phyloP scores from a whole-genome alignment of 2,113 vertebrate genomes.

The Mungos mungo region DNA sequence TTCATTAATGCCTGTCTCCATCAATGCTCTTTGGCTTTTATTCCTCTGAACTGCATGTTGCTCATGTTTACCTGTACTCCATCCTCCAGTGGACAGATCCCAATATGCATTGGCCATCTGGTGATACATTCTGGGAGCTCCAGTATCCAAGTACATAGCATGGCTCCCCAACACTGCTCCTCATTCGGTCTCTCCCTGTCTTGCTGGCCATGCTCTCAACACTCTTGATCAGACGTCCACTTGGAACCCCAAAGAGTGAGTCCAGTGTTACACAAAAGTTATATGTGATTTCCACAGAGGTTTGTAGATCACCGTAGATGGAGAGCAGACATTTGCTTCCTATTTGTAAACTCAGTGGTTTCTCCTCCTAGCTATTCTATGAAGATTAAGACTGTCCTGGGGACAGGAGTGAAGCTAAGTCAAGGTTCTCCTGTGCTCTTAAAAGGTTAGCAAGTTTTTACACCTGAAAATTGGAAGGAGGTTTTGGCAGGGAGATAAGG shows the following conservation, averaged over 20 bases:
- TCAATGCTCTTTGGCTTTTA: not conserved
- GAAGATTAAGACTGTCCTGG: not conserved
- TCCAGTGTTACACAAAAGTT: not conserved
- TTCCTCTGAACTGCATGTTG: not conserved
- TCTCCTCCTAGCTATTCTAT: not conserved
- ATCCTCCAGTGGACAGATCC: not conserved
- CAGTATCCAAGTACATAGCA: not conserved
- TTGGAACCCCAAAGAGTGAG: not conserved
- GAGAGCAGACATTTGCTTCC: not conserved
- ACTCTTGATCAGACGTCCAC: not conserved
- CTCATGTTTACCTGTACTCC: not conserved
- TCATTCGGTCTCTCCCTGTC: not conserved
- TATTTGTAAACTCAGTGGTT: not conserved
- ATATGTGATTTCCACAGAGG: not conserved
- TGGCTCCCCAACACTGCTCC: not conserved
- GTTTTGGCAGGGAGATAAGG: not conserved
- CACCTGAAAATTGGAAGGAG: not conserved
- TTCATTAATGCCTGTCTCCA: not conserved
- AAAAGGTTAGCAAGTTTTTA: conserved; percentile 4
- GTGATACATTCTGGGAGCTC: conserved; percentile 22
- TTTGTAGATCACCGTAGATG: not conserved
- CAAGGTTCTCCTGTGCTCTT: not conserved
- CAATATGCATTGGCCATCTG: not conserved
- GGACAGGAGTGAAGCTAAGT: not conserved
- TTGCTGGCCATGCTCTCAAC: not conserved